Evolutionary conservation across 2,888 invertebrate species (phyloP), one percentile per base, ranked within the genome.

Genomic region (Sussaba pulchella): DNA sequence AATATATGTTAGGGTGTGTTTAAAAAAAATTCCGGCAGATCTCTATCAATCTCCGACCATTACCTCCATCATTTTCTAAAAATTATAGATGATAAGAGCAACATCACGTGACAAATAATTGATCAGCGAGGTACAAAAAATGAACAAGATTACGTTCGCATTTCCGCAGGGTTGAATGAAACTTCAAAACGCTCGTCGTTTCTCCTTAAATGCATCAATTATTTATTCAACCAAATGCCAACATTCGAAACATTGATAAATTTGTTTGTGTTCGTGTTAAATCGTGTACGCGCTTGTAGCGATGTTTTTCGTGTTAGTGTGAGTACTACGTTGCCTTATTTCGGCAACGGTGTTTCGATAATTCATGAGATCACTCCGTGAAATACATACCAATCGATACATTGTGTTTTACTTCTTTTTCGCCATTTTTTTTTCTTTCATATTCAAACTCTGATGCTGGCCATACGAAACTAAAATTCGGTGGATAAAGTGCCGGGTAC

Each of bases 211-310:
- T 89, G 86, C 87, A 88, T 88, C 82, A 86, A 85, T 84, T 85
- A 87, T 89, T 90, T 88, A 89, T 90, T 89, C 85, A 90, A 90
- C 88, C 89, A 89, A 91, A 90, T 87, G 85, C 85, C 90, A 91
- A 91, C 89, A 88, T 89, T 89, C 86, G 87, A 89, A 90, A 91
- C 89, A 91, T 89, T 87, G 87, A 91, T 90, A 89, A 84, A 88
- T 86, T 85, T 87, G 26, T 57, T 83, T 85, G 81, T 75, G 64
- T 57, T 71, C 52, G 41, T 70, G 69, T 78, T 79, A 83, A 79
- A 81, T 83, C 79, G 57, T 81, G 47, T 67, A 19, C 47, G 12
- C 70, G 17, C 61, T 14, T 47, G 66, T 70, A 80, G 69, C 79
- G 75, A 78, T 79, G 75, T 81, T 76, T 84, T 73, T 78, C 6